Conservation (phyloP, 1,140 invertebrate species). For the Drosophila arizonae region DNA sequence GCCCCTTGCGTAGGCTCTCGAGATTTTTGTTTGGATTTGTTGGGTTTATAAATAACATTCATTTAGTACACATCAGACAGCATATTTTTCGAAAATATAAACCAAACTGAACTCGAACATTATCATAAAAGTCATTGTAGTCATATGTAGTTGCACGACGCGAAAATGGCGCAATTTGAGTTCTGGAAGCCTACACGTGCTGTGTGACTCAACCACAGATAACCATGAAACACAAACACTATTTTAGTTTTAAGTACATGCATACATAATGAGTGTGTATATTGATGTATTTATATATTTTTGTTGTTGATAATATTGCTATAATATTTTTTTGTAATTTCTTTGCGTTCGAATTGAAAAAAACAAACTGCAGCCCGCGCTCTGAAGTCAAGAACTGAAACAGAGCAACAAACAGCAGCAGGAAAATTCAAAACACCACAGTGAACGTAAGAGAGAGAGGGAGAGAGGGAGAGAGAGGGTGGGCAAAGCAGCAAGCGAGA, state of each 20-base stretch:
- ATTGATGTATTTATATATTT: conserved; percentile 9
- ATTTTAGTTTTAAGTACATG: not conserved
- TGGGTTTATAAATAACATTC: conserved; percentile 33
- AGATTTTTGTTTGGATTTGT: conserved; percentile 14
- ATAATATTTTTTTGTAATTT: not conserved
- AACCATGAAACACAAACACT: not conserved
- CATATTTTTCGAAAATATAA: conserved; percentile 2
- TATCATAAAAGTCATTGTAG: conserved; percentile 8
- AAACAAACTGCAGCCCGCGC: conserved; percentile 48
- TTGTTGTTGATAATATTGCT: conserved; percentile 15
- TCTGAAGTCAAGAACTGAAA: conserved; percentile 55
- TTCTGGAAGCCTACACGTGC: conserved; percentile 18
- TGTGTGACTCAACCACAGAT: conserved; percentile 14
- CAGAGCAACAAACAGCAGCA: conserved; percentile 33
- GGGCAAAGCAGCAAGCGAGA: not conserved
- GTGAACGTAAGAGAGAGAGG: not conserved
- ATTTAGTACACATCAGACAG: conserved; percentile 8
- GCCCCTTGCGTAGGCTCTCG: not conserved
- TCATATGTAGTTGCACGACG: not conserved
- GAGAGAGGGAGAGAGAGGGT: not conserved
- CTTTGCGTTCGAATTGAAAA: conserved; percentile 25
- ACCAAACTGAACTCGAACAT: not conserved
- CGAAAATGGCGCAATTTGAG: conserved; percentile 18
- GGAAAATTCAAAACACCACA: conserved; percentile 53
- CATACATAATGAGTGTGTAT: conserved; percentile 1